Conservation (phyloP, 2,113 vertebrate genomes). For the Alosa alosa region DNA sequence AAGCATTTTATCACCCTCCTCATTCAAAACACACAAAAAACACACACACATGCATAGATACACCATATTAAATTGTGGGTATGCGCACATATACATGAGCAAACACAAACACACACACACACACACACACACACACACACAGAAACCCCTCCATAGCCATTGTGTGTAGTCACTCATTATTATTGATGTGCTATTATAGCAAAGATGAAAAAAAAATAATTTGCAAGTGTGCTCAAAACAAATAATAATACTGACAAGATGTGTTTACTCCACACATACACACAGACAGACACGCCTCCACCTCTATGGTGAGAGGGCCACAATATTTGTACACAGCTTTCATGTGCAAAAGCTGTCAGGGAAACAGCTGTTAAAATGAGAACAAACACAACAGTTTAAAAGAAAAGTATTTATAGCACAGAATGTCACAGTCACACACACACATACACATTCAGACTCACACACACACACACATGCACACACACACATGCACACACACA, state of each 20-base stretch:
- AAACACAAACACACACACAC: neutral
- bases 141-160: neutral
- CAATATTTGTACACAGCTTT: neutral
- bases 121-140: neutral
- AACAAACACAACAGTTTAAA: neutral
- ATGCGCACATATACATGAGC: neutral
- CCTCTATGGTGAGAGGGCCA: neutral
- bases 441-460: neutral
- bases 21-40: neutral
- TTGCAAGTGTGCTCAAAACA: neutral
- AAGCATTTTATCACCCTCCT: neutral
- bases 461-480: neutral
- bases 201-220: neutral
- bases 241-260: neutral
- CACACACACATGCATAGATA: neutral
- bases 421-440: neutral
- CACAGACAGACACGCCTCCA: neutral
- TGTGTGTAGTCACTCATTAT: neutral
- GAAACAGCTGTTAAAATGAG: neutral
- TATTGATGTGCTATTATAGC: neutral
- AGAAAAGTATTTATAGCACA: neutral
- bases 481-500: neutral
- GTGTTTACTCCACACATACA: neutral
- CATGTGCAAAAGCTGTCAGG: neutral
- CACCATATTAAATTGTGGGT: neutral